These are phyloP conservation scores for Diarsia brunnea DNA, from an alignment of 2,888 invertebrate species.

Conservation along the genomic window DNA sequence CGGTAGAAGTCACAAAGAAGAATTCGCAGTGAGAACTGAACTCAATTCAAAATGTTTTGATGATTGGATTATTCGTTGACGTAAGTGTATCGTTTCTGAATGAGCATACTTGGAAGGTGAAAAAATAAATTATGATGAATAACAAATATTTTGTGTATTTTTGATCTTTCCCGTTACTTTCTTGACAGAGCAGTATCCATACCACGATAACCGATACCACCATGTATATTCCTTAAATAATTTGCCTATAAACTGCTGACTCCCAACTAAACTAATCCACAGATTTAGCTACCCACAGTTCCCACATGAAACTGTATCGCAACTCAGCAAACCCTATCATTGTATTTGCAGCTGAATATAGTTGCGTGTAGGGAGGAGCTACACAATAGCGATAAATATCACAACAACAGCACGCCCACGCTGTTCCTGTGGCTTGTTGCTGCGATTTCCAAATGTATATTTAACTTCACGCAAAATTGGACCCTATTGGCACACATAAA, in stretches of 20 bases:
- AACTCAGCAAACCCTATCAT: constrained; percentile 61
- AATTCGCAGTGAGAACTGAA: too few species aligned
- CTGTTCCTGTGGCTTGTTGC: constrained; percentile 63
- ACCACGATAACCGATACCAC: too few species aligned
- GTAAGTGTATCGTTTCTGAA: too few species aligned
- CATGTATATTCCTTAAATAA: background rate
- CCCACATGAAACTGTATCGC: constrained; percentile 44
- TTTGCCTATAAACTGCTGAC: constrained; percentile 10
- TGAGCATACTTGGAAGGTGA: too few species aligned
- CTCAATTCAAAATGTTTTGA: too few species aligned
- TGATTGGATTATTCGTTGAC: too few species aligned
- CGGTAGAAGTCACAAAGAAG: too few species aligned
- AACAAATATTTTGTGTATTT: too few species aligned
- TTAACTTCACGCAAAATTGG: constrained; percentile 51
- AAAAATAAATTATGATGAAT: too few species aligned
- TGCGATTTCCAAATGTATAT: constrained; percentile 66
- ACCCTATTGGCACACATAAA: constrained; percentile 58
- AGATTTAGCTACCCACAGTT: constrained; percentile 34
- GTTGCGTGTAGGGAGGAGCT: constrained; percentile 54
- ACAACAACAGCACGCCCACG: constrained; percentile 65
- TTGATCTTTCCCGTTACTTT: too few species aligned
- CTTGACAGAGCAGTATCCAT: too few species aligned
- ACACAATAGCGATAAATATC: constrained; percentile 70
- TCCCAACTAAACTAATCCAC: constrained; percentile 11
- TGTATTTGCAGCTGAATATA: constrained; percentile 59